phyloP scores from a whole-genome alignment of 2,113 vertebrate genomes.

The Hydrochoerus hydrochaeris region DNA sequence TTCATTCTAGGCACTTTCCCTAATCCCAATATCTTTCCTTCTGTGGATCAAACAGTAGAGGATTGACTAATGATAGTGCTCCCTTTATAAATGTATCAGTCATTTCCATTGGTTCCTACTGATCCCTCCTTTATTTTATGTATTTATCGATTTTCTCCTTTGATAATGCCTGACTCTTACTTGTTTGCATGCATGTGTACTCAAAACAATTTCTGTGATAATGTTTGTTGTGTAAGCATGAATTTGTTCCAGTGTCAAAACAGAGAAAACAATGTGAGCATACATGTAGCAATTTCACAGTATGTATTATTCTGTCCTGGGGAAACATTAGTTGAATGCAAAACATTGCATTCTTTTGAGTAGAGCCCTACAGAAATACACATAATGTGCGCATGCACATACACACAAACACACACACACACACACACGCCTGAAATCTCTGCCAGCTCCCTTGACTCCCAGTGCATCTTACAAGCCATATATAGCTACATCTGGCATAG shows the following conservation, averaged over 20 bases:
- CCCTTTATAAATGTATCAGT: neutral
- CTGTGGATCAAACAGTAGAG: neutral
- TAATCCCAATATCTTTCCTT: rapidly evolving
- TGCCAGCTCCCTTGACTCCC: neutral
- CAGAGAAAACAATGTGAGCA: neutral
- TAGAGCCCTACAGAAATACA: neutral
- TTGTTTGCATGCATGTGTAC: neutral
- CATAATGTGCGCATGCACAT: neutral
- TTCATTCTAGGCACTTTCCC: rapidly evolving
- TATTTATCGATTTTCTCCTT: neutral
- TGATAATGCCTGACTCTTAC: neutral
- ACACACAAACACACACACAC: neutral
- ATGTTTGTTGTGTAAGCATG: neutral
- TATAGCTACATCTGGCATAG: rapidly evolving
- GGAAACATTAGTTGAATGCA: neutral
- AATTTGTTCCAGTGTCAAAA: neutral
- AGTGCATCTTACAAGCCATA: neutral
- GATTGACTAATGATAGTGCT: neutral
- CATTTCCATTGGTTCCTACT: neutral
- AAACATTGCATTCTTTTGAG: neutral
- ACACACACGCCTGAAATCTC: neutral
- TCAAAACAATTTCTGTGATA: neutral
- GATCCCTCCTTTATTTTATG: neutral
- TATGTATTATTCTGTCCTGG: neutral
- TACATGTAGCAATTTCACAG: neutral